A percentile compares a stretch with the other conserved stretches of the same genome.
Evolutionary conservation across 2,113 vertebrate species (phyloP).

Genomic region (Sinocyclocheilus rhinocerous): DNA sequence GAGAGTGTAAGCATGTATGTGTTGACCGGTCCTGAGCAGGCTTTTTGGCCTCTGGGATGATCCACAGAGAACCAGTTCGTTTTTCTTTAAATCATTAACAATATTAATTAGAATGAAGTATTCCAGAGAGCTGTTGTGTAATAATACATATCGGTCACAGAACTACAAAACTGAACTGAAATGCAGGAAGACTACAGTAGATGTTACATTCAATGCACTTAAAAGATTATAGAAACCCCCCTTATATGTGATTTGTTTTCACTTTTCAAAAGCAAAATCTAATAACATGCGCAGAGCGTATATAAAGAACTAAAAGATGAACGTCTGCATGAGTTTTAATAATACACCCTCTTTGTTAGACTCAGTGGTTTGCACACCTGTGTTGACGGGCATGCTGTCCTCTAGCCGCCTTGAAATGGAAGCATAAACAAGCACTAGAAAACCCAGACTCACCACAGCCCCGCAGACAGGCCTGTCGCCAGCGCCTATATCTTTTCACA

Average conservation of each 20-base stretch:
- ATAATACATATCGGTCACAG: neutral
- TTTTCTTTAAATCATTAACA: neutral
- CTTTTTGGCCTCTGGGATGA: slow-evolving; percentile 19
- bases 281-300: neutral
- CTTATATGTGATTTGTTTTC: no score
- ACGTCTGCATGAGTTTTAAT: slow-evolving; percentile 37
- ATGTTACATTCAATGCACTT: neutral
- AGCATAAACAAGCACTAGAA: slow-evolving; percentile 45
- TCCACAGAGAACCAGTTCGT: neutral
- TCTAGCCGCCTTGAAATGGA: slow-evolving; percentile 38
- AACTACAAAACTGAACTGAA: neutral
- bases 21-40: neutral
- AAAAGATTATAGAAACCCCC: no score
- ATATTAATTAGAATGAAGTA: neutral
- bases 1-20: neutral
- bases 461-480: slow-evolving; percentile 33
- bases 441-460: slow-evolving; percentile 40
- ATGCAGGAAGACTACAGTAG: neutral
- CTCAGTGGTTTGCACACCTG: slow-evolving; percentile 63
- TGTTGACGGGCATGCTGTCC: slow-evolving; percentile 58
- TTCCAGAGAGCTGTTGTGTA: neutral
- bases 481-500: slow-evolving; percentile 45
- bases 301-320: neutral
- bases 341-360: slow-evolving; percentile 42
- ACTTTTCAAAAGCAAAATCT: neutral